Percentiles rank a stretch among this genome's conserved stretches.
Conservation (phyloP, 1,140 invertebrate genomes). For the Stratiolaelaps scimitus region DNA sequence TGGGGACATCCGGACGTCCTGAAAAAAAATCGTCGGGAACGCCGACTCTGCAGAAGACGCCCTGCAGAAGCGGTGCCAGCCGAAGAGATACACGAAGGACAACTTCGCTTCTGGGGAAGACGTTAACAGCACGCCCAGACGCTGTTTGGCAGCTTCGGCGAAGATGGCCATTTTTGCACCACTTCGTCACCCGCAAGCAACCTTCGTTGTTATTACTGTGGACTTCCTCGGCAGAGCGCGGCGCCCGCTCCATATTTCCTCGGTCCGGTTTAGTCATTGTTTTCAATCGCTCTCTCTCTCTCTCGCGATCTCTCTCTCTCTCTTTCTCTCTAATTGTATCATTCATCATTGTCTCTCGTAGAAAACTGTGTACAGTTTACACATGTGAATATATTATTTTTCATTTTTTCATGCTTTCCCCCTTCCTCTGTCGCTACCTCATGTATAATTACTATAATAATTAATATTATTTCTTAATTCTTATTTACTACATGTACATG, state of each 20-base stretch:
- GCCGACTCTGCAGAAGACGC: too few relatives aligned
- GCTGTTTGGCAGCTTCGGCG: too few relatives aligned
- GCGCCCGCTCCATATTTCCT: background rate
- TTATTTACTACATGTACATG: too few relatives aligned
- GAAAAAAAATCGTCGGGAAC: too few relatives aligned
- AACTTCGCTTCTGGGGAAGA: too few relatives aligned
- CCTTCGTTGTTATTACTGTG: background rate
- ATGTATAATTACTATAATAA: background rate
- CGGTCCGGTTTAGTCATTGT: background rate
- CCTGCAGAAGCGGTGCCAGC: too few relatives aligned
- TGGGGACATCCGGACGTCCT: too few relatives aligned
- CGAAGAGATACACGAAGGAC: too few relatives aligned
- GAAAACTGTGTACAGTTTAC: slow-evolving; percentile 29
- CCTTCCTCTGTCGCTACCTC: background rate
- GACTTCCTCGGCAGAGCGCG: background rate
- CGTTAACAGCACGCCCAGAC: too few relatives aligned
- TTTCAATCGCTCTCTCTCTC: background rate
- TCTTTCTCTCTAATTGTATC: background rate
- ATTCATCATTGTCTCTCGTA: background rate
- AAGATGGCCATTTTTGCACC: too few relatives aligned
- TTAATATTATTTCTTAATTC: too few relatives aligned
- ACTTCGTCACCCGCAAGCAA: too few relatives aligned
- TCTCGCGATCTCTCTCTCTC: background rate
- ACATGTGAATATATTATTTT: background rate
- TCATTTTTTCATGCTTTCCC: background rate